These are phyloP conservation scores for Equus przewalskii DNA, from an alignment of 2,113 vertebrate species.

Conservation along the genomic window DNA sequence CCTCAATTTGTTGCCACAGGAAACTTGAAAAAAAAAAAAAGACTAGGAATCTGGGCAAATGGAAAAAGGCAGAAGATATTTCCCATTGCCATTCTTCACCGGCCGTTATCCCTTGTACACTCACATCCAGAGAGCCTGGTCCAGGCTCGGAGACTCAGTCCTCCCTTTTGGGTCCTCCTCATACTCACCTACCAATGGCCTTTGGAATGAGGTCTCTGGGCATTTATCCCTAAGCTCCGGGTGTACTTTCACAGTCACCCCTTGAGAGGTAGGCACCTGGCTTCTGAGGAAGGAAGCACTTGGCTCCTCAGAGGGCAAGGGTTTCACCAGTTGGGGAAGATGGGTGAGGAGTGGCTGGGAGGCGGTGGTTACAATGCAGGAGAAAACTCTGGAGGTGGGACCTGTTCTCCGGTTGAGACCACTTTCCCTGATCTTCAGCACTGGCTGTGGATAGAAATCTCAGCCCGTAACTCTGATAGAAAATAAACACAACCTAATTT, in stretches of 20 bases:
- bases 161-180: neutral
- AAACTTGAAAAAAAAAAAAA: neutral
- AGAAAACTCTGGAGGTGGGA: neutral
- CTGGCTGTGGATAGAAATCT: neutral
- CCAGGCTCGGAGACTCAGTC: neutral
- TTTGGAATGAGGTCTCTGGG: neutral
- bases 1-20: neutral
- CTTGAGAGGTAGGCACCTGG: neutral
- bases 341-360: neutral
- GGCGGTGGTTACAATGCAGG: neutral
- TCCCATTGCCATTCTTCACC: no score
- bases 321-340: neutral
- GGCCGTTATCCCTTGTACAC: no score
- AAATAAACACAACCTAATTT: neutral
- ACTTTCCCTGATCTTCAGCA: neutral
- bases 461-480: neutral
- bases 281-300: neutral
- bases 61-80: neutral
- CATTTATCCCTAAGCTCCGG: neutral
- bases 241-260: neutral
- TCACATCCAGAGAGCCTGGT: neutral
- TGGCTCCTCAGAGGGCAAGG: neutral
- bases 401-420: accelerated
- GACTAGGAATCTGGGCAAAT: neutral
- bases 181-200: accelerated